Base-by-base conservation (phyloP, 1,140 invertebrate species). In the Drosophila repletoides region DNA sequence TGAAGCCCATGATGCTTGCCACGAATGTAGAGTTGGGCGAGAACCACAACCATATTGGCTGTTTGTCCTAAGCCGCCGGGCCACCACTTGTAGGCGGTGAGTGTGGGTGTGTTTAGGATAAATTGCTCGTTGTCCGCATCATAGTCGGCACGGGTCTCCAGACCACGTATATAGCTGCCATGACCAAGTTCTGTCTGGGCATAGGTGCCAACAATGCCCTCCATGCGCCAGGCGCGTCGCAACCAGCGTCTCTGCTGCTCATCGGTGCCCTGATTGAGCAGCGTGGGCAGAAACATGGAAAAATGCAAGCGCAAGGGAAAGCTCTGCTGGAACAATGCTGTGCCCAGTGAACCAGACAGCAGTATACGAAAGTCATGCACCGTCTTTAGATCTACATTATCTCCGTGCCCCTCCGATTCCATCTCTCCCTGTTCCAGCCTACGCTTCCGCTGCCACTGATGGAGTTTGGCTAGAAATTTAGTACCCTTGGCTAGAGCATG, bases 131-230 rank as follows among this genome's bases (percentile, higher is more conserved):
- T 95, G 33, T 91, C 90, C 0, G 93, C 91, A 91, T 98, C 97
- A 89, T 98, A 98, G 2, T 95, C 97, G 1, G 97, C 95, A 0
- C 95, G 97, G 0, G 97, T 98, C 92, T 98, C 97, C 14, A 99
- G 89, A 2, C 97, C 97, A 73, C 96, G 92, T 43, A 98, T 93
- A 89, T 97, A 98, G 19, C 97, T 98, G 5, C 96, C 97, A 91
- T 98, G 97, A 0, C 97, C 97, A 17, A 98, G 91, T 91, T 98
- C 97, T 9, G 97, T 98, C 93, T 98, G 98, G 46, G 97, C 97
- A 91, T 98, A 98, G 24, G 97, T 97, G 31, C 97, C 97, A 75
- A 98, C 93, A 56, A 98, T 95, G 33, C 87, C 87, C 77, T 94
- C 93, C 67, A 95, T 94, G 63, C 93, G 93, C 93, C 95, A 95